phyloP scores from a whole-genome alignment of 2,113 vertebrate genomes.

The Chamaetylas fuelleborni region DNA sequence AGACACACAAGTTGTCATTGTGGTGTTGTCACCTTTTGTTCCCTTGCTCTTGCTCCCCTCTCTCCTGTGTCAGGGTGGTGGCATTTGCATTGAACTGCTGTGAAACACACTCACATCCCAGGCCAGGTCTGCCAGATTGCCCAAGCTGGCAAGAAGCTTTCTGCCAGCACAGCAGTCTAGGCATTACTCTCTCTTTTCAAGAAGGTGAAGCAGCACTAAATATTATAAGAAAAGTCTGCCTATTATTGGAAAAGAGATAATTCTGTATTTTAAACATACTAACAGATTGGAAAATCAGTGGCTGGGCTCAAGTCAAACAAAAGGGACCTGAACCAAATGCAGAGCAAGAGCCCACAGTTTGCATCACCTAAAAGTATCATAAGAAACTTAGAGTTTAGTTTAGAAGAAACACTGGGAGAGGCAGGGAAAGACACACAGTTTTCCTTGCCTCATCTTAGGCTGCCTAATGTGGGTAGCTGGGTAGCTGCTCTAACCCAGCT shows the following conservation, averaged over 20 bases:
- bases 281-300: background rate
- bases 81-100: background rate
- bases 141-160: fast-evolving
- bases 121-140: background rate
- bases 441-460: background rate
- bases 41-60: background rate
- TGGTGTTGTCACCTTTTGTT: background rate
- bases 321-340: background rate
- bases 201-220: background rate
- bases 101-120: background rate
- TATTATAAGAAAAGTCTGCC: background rate
- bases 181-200: background rate
- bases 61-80: too few species aligned
- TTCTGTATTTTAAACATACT: background rate
- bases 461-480: background rate
- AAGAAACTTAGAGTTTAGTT: background rate
- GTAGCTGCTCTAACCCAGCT: background rate
- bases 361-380: background rate
- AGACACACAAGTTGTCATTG: background rate
- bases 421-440: background rate
- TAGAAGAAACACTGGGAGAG: background rate
- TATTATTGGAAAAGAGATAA: background rate
- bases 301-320: background rate
- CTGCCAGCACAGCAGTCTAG: background rate
- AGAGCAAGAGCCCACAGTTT: background rate